A percentile compares a stretch with the other conserved stretches of the same genome.
phyloP scores from a whole-genome alignment of 2,797 vertebrate genomes.

The Gymnothorax javanicus region DNA sequence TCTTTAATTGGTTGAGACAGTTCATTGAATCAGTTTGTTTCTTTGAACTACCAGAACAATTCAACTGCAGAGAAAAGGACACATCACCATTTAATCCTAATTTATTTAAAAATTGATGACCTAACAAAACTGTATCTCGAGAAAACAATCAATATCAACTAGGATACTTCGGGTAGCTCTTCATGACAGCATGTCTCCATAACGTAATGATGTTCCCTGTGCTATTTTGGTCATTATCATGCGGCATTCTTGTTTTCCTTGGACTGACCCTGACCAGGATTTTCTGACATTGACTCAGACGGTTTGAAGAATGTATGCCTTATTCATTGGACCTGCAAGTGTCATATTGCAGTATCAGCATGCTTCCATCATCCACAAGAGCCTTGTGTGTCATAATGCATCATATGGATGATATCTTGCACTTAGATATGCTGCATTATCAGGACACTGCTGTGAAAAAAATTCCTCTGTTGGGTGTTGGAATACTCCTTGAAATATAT shows the following conservation, averaged over 20 bases:
- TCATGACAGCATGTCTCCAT: background rate
- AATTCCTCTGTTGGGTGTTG: background rate
- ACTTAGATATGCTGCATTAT: background rate
- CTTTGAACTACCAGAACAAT: slow-evolving; percentile 12
- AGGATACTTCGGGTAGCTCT: slow-evolving; percentile 17
- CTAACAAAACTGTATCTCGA: slow-evolving; percentile 23
- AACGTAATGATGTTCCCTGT: slow-evolving; percentile 2
- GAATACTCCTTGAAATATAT: background rate
- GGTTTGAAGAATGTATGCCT: slow-evolving; percentile 24
- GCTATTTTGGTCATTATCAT: background rate
- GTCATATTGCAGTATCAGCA: slow-evolving; percentile 28
- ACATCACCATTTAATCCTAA: slow-evolving; percentile 33
- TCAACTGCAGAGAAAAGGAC: slow-evolving; percentile 24
- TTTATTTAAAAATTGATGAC: slow-evolving; percentile 45
- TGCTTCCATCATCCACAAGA: background rate
- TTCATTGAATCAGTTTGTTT: background rate
- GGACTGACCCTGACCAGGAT: slow-evolving; percentile 14
- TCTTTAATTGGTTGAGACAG: slow-evolving; percentile 10
- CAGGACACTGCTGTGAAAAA: background rate
- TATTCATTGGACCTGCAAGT: background rate
- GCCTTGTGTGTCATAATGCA: background rate
- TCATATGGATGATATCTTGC: background rate
- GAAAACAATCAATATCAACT: slow-evolving; percentile 41
- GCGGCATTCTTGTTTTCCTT: slow-evolving; percentile 21
- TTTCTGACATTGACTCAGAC: slow-evolving; percentile 19